Conservation (phyloP, 2,113 vertebrate species). For the Hepsetus odoe region DNA sequence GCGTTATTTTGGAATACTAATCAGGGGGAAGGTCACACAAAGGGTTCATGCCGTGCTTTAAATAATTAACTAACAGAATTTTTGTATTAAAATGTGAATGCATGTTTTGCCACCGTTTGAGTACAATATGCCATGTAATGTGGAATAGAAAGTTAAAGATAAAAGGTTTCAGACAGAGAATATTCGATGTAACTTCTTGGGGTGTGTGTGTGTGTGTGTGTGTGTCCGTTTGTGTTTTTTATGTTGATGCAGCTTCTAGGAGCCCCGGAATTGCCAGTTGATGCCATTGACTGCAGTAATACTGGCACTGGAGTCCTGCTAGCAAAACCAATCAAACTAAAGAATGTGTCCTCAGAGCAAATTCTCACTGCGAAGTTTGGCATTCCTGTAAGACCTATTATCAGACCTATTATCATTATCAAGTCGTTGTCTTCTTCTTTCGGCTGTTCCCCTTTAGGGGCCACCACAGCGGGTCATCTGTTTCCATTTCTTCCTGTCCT, state of each 20-base stretch:
- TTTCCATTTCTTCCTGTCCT: too few relatives aligned
- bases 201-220: not conserved
- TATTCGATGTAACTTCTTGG: not conserved
- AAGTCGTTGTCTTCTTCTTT: too few relatives aligned
- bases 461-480: too few relatives aligned
- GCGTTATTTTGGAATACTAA: too few relatives aligned
- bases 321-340: constrained; percentile 79
- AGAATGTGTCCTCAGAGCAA: constrained; percentile 80
- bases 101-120: not conserved
- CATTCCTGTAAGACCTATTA: constrained; percentile 81
- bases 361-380: constrained; percentile 80
- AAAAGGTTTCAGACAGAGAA: not conserved
- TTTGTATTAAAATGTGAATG: not conserved
- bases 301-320: constrained; percentile 82
- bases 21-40: too few relatives aligned
- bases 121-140: not conserved
- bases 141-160: not conserved
- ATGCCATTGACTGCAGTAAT: constrained; percentile 83
- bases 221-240: constrained; percentile 5
- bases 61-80: not conserved
- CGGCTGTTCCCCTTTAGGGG: too few relatives aligned
- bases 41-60: not conserved
- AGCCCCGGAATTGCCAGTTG: constrained; percentile 73
- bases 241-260: constrained; percentile 76
- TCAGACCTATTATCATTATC: too few relatives aligned